Evolutionary conservation across 1,140 invertebrate genomes (phyloP).

Genomic region (Camponotus pennsylvanicus): DNA sequence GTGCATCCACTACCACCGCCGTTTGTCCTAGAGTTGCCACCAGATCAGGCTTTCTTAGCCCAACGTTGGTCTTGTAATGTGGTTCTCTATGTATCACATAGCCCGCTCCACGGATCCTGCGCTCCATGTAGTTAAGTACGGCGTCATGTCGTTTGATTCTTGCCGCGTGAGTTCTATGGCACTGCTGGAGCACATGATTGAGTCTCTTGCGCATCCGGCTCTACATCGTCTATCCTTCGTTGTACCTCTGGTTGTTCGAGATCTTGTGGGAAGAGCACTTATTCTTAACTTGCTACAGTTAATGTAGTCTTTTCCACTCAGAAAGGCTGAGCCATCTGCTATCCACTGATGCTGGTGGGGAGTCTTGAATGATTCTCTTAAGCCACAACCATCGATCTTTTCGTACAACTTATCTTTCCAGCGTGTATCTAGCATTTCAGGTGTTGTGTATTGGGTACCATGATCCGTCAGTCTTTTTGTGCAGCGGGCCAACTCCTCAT

Average conservation of each 20-base stretch:
- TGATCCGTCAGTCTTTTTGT: neutral
- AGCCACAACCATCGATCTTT: constrained; percentile 69
- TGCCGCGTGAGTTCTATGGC: neutral
- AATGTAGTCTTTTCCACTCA: constrained; percentile 7
- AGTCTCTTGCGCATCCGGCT: constrained; percentile 10
- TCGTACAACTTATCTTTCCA: constrained; percentile 61
- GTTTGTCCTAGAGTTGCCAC: neutral
- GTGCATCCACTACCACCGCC: neutral
- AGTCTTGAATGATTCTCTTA: constrained; percentile 47
- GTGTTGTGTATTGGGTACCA: neutral
- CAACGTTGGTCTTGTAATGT: neutral
- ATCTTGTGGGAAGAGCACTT: neutral
- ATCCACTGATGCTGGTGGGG: constrained; percentile 50
- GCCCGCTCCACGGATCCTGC: neutral
- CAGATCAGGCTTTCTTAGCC: neutral
- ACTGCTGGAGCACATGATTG: neutral
- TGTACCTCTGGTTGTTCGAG: neutral
- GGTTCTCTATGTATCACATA: neutral
- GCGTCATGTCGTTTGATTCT: constrained; percentile 4
- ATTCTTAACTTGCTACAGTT: neutral
- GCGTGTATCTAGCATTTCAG: neutral
- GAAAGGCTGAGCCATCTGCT: neutral
- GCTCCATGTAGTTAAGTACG: neutral
- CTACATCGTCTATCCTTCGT: neutral
- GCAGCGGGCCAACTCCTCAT: neutral